Conservation (phyloP, 2,888 invertebrate genomes). For the Eurytoma californica region DNA sequence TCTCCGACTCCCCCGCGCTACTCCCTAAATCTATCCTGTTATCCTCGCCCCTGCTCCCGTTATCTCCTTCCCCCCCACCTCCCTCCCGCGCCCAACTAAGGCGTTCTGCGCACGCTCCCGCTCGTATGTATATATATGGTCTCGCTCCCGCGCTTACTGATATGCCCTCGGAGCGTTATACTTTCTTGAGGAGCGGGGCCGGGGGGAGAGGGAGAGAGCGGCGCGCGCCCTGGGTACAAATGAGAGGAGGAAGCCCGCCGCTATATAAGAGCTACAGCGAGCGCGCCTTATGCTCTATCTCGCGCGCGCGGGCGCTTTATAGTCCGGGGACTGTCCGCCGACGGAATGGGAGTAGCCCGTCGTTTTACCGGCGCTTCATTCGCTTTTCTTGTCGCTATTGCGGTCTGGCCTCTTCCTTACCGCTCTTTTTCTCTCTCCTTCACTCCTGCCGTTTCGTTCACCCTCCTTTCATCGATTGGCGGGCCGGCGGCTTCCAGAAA, state of each 20-base stretch:
- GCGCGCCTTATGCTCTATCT: constrained; percentile 29
- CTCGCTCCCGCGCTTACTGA: neutral
- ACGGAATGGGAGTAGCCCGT: constrained; percentile 1
- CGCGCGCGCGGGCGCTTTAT: neutral
- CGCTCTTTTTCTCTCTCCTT: neutral
- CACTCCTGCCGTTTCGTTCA: neutral
- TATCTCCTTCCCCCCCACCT: constrained; percentile 1
- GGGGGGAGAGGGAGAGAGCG: neutral
- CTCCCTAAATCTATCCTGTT: constrained; percentile 42
- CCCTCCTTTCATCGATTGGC: constrained; percentile 23
- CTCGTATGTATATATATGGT: neutral
- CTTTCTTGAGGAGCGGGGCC: neutral
- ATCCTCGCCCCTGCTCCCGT: constrained; percentile 17
- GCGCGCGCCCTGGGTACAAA: constrained; percentile 34
- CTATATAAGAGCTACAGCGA: constrained; percentile 11
- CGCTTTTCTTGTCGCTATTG: neutral
- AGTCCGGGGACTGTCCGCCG: neutral
- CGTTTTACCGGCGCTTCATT: constrained; percentile 2
- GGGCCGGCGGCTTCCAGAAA: constrained; percentile 9
- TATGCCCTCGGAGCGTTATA: constrained; percentile 20
- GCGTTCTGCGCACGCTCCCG: neutral
- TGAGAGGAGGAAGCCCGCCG: constrained; percentile 15
- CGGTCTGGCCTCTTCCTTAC: neutral
- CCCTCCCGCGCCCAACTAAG: neutral
- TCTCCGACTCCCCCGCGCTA: constrained; percentile 36